Evolutionary conservation across 2,888 invertebrate genomes (phyloP).

Genomic region (Oxycera nigricornis): DNA sequence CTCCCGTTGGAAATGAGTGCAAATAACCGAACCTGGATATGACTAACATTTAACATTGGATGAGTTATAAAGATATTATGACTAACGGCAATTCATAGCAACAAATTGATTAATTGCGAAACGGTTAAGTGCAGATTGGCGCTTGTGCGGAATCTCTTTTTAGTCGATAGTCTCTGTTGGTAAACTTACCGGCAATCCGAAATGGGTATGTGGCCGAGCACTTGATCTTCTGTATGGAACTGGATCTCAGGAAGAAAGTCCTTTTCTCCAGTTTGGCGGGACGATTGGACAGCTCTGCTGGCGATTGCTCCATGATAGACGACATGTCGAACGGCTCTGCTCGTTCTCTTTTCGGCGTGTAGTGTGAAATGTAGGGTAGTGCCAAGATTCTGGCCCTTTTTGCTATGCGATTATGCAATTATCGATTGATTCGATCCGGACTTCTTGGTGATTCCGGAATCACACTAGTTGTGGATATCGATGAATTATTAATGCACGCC

Average conservation of each 20-base stretch:
- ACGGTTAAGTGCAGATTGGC: neutral
- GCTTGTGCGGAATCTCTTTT: no score
- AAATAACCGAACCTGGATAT: no score
- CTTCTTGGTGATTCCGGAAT: neutral
- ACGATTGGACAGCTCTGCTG: neutral
- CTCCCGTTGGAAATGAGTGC: no score
- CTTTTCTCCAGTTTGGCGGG: constrained; percentile 35
- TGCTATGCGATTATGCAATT: neutral
- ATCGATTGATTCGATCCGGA: neutral
- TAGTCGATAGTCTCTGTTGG: no score
- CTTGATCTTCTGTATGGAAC: constrained; percentile 48
- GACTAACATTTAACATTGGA: no score
- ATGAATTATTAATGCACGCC: neutral
- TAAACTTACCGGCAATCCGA: constrained; percentile 47
- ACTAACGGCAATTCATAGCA: no score
- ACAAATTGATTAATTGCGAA: neutral
- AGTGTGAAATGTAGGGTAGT: neutral
- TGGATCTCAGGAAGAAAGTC: constrained; percentile 45
- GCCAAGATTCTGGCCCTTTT: neutral
- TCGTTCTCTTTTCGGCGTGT: neutral
- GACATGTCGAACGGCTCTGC: constrained; percentile 40
- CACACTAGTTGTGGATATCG: neutral
- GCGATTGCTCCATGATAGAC: constrained; percentile 41
- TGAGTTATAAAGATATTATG: no score
- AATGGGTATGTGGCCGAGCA: constrained; percentile 48